Evolutionary conservation across 2,888 invertebrate genomes (phyloP).

Genomic region (Cataglyphis livida): DNA sequence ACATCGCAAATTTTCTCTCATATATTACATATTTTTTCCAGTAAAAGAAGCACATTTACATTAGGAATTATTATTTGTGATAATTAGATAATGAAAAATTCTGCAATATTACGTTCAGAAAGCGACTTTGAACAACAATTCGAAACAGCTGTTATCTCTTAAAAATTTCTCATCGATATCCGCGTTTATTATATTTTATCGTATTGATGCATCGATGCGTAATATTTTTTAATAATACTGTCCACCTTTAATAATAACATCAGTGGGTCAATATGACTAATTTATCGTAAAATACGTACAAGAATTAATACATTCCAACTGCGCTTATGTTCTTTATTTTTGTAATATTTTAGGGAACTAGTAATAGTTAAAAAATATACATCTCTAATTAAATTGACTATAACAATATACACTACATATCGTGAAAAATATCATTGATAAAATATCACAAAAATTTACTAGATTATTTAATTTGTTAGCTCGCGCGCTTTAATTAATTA

Average conservation of each 20-base stretch:
- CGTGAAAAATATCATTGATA: background rate
- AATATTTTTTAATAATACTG: slow-evolving; percentile 24
- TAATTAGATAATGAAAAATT: background rate
- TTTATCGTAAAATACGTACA: background rate
- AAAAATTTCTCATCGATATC: slow-evolving; percentile 18
- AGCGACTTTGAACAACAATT: background rate
- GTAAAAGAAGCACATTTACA: background rate
- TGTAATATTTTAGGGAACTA: background rate
- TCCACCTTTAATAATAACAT: background rate
- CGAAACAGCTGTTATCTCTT: background rate
- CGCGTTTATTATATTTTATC: background rate
- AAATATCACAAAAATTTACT: slow-evolving; percentile 5
- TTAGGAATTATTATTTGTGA: background rate
- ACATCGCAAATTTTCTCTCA: background rate
- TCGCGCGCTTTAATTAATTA: background rate
- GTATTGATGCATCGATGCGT: background rate
- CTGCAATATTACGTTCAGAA: background rate
- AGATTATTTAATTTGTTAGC: background rate
- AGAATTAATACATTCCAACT: background rate
- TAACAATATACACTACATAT: background rate
- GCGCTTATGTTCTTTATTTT: background rate
- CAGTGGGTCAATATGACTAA: slow-evolving; percentile 28
- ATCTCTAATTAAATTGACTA: background rate
- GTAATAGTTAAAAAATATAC: background rate
- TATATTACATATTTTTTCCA: background rate